Conservation (phyloP, 1,140 invertebrate species). For the Andrena cerasifolii region DNA sequence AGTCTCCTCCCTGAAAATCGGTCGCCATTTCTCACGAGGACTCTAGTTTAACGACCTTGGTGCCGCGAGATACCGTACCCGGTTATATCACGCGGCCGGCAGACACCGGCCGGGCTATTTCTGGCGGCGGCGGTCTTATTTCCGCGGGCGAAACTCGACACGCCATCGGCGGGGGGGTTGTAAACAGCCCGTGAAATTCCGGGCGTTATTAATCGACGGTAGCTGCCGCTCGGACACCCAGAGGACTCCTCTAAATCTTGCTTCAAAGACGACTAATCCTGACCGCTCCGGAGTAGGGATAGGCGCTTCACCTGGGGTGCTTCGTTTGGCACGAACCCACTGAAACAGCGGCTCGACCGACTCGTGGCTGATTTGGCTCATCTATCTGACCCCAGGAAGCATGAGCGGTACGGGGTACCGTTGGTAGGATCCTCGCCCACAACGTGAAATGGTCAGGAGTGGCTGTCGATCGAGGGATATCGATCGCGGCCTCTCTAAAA, state of each 20-base stretch:
- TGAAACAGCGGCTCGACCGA: neutral
- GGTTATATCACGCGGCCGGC: neutral
- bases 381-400: neutral
- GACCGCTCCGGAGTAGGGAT: constrained; percentile 33
- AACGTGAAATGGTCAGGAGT: constrained; percentile 21
- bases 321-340: constrained; percentile 15
- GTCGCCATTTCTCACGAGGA: neutral
- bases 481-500: constrained; percentile 53
- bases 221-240: neutral
- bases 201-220: constrained; percentile 14
- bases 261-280: constrained; percentile 52
- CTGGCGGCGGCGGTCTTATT: constrained; percentile 18
- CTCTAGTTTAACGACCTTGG: constrained; percentile 7
- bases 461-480: neutral
- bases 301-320: neutral
- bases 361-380: too few relatives aligned
- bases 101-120: constrained; percentile 2
- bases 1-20: constrained; percentile 77
- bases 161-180: neutral
- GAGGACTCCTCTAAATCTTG: neutral
- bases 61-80: constrained; percentile 26
- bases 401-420: too few relatives aligned
- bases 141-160: constrained; percentile 6
- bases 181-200: constrained; percentile 19
- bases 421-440: too few relatives aligned